phyloP scores from a whole-genome alignment of 2,113 vertebrate species.

The Tupaia chinensis region DNA sequence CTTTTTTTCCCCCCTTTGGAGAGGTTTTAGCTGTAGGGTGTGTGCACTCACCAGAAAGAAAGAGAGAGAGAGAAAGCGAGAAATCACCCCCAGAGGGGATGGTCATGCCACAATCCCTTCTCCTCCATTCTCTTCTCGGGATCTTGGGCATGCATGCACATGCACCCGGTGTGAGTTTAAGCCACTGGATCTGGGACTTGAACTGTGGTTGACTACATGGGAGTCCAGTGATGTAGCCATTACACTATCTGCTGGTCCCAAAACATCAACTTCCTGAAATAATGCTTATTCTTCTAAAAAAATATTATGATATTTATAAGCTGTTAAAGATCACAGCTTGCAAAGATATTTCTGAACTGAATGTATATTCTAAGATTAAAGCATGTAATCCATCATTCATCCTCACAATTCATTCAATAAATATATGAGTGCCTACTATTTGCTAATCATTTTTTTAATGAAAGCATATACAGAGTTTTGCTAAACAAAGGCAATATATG shows the following conservation, averaged over 20 bases:
- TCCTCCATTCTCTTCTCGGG: too few species aligned
- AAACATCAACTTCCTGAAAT: conserved; percentile 52
- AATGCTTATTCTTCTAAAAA: conserved; percentile 43
- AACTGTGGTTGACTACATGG: too few species aligned
- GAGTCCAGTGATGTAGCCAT: too few species aligned
- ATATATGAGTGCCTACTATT: neutral
- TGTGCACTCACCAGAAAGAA: too few species aligned
- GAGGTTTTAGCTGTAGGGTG: too few species aligned
- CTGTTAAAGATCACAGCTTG: neutral
- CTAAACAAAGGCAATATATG: neutral
- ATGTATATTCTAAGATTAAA: conserved; percentile 19
- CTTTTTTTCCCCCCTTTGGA: neutral
- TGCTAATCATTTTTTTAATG: neutral
- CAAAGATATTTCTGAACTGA: conserved; percentile 19
- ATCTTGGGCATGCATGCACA: too few species aligned
- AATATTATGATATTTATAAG: neutral
- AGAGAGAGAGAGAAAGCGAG: too few species aligned
- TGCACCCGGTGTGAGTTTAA: too few species aligned
- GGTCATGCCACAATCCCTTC: too few species aligned
- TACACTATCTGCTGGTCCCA: too few species aligned
- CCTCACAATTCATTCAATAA: neutral
- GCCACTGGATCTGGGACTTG: too few species aligned
- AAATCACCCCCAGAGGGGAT: too few species aligned
- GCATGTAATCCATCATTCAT: neutral
- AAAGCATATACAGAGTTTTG: neutral